Base-by-base conservation (phyloP, 1,140 invertebrate genomes). In the Nymphalis io region DNA sequence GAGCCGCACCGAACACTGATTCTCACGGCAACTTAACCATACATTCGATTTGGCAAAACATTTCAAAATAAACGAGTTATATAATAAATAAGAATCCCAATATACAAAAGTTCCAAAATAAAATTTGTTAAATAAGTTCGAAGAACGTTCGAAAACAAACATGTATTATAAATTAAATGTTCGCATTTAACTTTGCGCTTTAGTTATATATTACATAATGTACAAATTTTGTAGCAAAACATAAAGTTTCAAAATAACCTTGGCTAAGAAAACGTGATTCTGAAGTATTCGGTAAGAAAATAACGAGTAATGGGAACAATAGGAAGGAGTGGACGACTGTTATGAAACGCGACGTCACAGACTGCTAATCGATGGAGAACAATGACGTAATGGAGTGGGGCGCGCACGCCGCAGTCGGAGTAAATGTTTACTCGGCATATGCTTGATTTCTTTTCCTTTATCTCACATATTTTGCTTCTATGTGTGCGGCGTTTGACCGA, bases 361-460 rank as follows among this genome's bases (percentile, higher is more conserved):
- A 66, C 77, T 66, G 87, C 83, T 89, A 91, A 91, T 91, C 89
- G 87, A 91, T 89, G 46, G 67, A 84, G 87, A 91, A 91, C 85
- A 89, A 89, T 90, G 85, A 89, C 82, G 87, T 89, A 89, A 88
- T 80, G 72, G 75, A 76, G 81, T 68, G 76, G 70, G 72, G 72
- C 42, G 66, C 72, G 72, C 69, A 53, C 3, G 48, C 48, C 48
- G 48, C 51, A 55, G 69, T 74, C 87, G 78, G 75, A 81, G 78
- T 82, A 88, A 89, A 91, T 87, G 88, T 89, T 91, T 89, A 85
- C 81, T 64, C 76, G 79, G 85, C 82, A 88, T 88, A 88, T 89
- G 88, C 87, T 90, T 90, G 85, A 83, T 89, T 91, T 91, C 89
- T 85, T 91, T 91, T 87, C 80, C 84, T 84, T 83, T 80, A 82